Base-by-base conservation (phyloP, 23 tunicate genomes). In the Phallusia fumigata region DNA sequence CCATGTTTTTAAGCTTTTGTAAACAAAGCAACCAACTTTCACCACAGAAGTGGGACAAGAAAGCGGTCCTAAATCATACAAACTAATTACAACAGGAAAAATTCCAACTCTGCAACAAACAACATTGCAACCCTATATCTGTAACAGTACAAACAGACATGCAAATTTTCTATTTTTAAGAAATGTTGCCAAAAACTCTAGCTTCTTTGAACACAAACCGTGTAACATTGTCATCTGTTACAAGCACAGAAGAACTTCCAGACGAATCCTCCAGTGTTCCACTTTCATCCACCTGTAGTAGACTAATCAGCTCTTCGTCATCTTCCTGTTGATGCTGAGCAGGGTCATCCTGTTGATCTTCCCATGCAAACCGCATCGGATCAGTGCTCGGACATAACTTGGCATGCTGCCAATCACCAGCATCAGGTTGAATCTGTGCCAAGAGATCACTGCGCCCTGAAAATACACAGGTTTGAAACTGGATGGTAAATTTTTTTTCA, bases 371-470 rank as follows among this genome's bases (percentile, higher is more conserved):
- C 0, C 90, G 64, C 58, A 90, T 49, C 0, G 93, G 98, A 73
- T 94, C 95, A 32, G 98, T 94, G 86, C 82, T 81, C 0, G 98
- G 86, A 47, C 90, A 82, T 19, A 89, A 49, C 18, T 64, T 76
- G 40, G 94, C 90, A 16, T 82, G 78, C 53, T 85, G 47, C 98
- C 98, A 94, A 22, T 86, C 58, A 2, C 74, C 75, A 51, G 88
- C 88, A 19, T 74, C 78, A 31, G 85, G 77, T 1, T 52, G 85
- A 0, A 89, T 78, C 64, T 94, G 98, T 1, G 83, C 52, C 44
- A 89, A 85, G 19, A 94, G 80, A 79, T 94, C 98, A 22, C 35
- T 36, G 0, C 98, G 90, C 21, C 94, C 98, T 94, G 80, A 31
- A 12, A 53, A 1, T 5, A 40, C 5, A 40, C 5, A 5, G 10